Conservation (phyloP, 2,113 vertebrate genomes). For the Dromiciops gliroides region DNA sequence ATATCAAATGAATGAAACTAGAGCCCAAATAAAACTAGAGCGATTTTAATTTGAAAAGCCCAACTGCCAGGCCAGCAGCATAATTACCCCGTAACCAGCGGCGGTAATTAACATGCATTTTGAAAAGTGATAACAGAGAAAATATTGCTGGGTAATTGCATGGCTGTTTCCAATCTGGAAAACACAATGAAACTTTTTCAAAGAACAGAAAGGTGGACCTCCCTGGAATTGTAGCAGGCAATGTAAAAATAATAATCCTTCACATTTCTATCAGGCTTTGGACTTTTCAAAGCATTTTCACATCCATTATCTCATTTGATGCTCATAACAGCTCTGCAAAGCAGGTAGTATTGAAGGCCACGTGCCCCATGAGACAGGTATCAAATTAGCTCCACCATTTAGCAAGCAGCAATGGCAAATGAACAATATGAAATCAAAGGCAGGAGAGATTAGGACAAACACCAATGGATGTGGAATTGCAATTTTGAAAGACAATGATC, state of each 20-base stretch:
- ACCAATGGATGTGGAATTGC: neutral
- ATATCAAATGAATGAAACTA: neutral
- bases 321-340: neutral
- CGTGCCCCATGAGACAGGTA: neutral
- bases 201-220: neutral
- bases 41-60: neutral
- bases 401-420: neutral
- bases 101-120: neutral
- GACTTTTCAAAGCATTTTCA: neutral
- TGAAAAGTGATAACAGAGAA: neutral
- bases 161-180: conserved; percentile 3
- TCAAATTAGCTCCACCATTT: neutral
- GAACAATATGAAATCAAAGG: neutral
- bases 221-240: neutral
- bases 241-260: neutral
- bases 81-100: neutral
- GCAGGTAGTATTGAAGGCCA: neutral
- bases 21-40: conserved; percentile 19
- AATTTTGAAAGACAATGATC: neutral
- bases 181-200: conserved; percentile 20
- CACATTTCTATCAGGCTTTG: neutral
- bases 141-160: neutral
- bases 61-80: neutral
- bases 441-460: neutral
- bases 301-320: neutral